phyloP scores from a whole-genome alignment of 35 echinoderm and acorn worm species.

The Strongylocentrotus purpuratus region DNA sequence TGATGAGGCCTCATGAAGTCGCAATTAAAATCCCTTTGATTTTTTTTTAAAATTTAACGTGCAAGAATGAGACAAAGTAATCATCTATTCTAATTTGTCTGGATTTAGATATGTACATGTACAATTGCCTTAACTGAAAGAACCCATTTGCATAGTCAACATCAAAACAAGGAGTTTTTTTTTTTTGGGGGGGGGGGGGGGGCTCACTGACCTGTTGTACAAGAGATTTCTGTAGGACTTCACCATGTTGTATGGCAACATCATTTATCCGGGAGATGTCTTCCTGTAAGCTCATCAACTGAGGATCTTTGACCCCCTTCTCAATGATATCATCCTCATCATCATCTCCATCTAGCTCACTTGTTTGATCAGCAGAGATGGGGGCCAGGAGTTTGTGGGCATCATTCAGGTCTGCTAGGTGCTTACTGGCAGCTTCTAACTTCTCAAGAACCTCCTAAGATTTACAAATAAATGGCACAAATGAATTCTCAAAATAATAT shows the following conservation, averaged over 20 bases:
- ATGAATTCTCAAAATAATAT: neutral
- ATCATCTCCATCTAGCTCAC: slow-evolving; percentile 47
- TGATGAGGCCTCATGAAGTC: too few species aligned
- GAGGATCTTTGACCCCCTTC: slow-evolving; percentile 56
- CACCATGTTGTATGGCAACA: slow-evolving; percentile 71
- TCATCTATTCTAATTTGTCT: too few species aligned
- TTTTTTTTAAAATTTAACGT: too few species aligned
- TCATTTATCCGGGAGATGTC: slow-evolving; percentile 68
- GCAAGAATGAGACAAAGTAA: too few species aligned
- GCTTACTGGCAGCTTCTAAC: slow-evolving; percentile 45
- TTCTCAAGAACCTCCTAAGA: slow-evolving; percentile 65
- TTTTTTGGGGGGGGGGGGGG: too few species aligned
- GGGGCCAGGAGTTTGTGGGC: slow-evolving; percentile 17
- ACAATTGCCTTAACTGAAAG: too few species aligned
- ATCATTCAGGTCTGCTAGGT: slow-evolving; percentile 45
- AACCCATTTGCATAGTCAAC: too few species aligned
- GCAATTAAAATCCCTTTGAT: too few species aligned
- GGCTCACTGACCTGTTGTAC: slow-evolving; percentile 71
- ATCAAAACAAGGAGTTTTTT: too few species aligned
- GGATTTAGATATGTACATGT: too few species aligned
- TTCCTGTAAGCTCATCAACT: slow-evolving; percentile 53
- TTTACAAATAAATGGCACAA: neutral
- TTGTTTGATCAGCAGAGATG: neutral
- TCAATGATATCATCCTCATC: slow-evolving; percentile 12
- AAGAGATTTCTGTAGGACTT: slow-evolving; percentile 69